A percentile compares a stretch with the other conserved stretches of the same genome.
Evolutionary conservation across 2,888 invertebrate species (phyloP).

Genomic region (Eristalinus aeneus): DNA sequence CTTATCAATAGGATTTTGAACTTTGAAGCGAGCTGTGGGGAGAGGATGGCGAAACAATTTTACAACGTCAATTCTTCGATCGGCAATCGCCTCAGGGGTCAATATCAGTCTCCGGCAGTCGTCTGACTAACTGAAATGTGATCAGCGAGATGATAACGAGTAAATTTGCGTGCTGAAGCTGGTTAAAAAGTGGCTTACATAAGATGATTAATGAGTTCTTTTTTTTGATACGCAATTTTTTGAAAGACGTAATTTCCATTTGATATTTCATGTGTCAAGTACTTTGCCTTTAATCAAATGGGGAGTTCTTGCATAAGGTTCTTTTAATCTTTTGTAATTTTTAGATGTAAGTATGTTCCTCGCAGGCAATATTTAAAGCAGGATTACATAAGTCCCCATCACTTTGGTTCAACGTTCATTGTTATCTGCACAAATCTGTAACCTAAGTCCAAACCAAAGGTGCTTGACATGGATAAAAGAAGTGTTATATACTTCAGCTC

Average conservation of each 20-base stretch:
- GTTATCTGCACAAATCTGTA: too few relatives aligned
- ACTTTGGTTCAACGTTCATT: too few relatives aligned
- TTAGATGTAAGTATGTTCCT: too few relatives aligned
- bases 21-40: constrained; percentile 12
- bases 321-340: too few relatives aligned
- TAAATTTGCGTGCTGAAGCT: background rate
- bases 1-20: constrained; percentile 38
- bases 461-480: too few relatives aligned
- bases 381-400: too few relatives aligned
- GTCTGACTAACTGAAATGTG: background rate
- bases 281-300: too few relatives aligned
- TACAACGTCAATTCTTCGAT: background rate
- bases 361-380: too few relatives aligned
- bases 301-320: too few relatives aligned
- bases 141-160: background rate
- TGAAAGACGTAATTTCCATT: background rate
- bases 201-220: background rate
- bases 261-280: background rate
- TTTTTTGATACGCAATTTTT: background rate
- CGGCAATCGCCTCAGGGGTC: constrained; percentile 7
- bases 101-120: constrained; percentile 16
- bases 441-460: too few relatives aligned
- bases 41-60: background rate
- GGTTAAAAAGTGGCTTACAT: background rate
- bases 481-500: too few relatives aligned